These are phyloP conservation scores for Poeciliopsis turneri DNA, from an alignment of 2,797 vertebrate genomes.

Conservation along the genomic window DNA sequence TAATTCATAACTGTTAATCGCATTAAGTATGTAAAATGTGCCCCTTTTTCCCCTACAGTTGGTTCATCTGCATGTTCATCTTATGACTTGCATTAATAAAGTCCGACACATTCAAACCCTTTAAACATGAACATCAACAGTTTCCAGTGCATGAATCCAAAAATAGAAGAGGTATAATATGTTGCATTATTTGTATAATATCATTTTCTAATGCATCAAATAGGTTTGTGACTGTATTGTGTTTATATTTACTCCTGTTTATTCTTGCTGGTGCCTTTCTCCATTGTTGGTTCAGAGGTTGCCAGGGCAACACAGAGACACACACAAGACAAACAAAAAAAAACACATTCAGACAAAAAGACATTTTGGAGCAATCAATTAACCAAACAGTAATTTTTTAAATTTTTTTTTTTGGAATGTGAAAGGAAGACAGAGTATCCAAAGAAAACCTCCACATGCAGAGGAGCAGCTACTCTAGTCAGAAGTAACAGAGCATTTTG, in stretches of 20 bases:
- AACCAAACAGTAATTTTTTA: neutral
- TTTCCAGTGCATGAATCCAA: neutral
- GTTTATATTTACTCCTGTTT: too few species aligned
- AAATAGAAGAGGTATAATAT: neutral
- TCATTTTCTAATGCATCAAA: neutral
- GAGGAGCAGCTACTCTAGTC: neutral
- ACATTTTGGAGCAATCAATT: too few species aligned
- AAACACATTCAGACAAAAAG: too few species aligned
- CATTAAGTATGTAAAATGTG: neutral
- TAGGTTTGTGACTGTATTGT: too few species aligned
- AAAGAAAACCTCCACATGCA: neutral
- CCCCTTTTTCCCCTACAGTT: neutral
- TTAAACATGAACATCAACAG: neutral
- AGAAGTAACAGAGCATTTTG: neutral
- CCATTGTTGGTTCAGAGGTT: neutral
- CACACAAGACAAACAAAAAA: neutral
- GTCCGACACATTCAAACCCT: neutral
- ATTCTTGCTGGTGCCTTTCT: too few species aligned
- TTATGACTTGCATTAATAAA: neutral
- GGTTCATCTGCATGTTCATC: neutral
- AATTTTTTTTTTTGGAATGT: neutral
- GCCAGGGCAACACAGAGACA: neutral
- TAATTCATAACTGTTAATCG: neutral
- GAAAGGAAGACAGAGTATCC: neutral
- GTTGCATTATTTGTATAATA: neutral